Base-by-base conservation (phyloP, 2,113 vertebrate genomes). In the Ovis canadensis region DNA sequence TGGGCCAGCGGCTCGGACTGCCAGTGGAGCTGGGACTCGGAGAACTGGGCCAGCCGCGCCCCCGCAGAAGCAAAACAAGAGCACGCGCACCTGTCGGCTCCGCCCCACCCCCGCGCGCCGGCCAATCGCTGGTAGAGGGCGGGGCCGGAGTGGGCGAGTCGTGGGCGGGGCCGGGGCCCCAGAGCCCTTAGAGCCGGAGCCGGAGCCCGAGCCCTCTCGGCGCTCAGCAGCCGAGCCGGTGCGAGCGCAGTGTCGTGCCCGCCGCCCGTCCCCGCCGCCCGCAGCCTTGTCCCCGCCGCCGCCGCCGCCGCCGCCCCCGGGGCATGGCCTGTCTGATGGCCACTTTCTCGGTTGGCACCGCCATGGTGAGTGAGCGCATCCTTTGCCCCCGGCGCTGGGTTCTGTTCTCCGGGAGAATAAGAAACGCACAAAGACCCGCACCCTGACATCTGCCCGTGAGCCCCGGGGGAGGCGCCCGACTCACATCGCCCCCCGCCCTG, bases 281-380 rank as follows among this genome's bases (percentile, higher is more conserved):
- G 55, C 89, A 50, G 64, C 84, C 91, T 27, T 0, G 59, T 71
- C 93, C 81, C 62, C 31, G 40, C 88, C 11, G 33, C 31, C 59
- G 74, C 43, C 74, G 92, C 84, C 98, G 40, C 31, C 77, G 60
- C 62, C 77, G 92, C 85, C 98, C 96, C 90, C 97, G 94, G 97
- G 98, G 98, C 98, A 99, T 99, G 99, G 99, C 99, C 98, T 99
- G 99, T 96, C 99, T 99, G 98, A 98, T 98, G 98, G 98, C 99
- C 91, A 98, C 99, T 97, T 99, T 99, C 97, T 99, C 98, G 86
- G 50, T 98, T 96, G 98, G 98, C 97, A 98, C 97, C 95, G 98
- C 98, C 98, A 80, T 98, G 99, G 99, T 99, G 98, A 99, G 99
- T 98, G 97, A 57, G 80, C 50, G 33, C 62, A 36, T 84, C 90